Evolutionary conservation across 2,888 invertebrate genomes (phyloP).

Genomic region (Drosophila dives): DNA sequence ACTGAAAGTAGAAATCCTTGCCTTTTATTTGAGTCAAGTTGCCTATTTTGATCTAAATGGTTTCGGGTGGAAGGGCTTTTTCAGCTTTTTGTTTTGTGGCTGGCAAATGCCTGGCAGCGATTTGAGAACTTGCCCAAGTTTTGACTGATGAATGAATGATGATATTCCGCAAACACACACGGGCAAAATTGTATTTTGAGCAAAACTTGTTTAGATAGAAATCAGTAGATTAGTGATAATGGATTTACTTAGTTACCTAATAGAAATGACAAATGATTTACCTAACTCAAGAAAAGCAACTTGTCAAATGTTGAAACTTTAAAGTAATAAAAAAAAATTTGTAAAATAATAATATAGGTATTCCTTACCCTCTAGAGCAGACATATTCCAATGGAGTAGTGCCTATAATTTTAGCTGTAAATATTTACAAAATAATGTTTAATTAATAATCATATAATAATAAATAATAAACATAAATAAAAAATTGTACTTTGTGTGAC

Average conservation of each 20-base stretch:
- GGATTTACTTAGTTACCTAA: not conserved
- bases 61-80: constrained; percentile 21
- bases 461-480: too few relatives aligned
- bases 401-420: not conserved
- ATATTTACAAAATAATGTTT: not conserved
- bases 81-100: constrained; percentile 46
- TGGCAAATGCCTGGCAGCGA: constrained; percentile 60
- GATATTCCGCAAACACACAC: constrained; percentile 4
- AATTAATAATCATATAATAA: not conserved
- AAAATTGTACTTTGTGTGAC: not conserved
- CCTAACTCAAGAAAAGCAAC: not conserved
- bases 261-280: not conserved
- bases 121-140: constrained; percentile 45
- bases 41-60: constrained; percentile 57
- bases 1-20: constrained; percentile 36
- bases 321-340: too few relatives aligned
- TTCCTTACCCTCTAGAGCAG: not conserved
- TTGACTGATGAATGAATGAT: constrained; percentile 51
- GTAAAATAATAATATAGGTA: not conserved
- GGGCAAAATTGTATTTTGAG: not conserved
- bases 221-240: constrained; percentile 22
- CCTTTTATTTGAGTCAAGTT: constrained; percentile 55
- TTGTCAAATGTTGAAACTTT: not conserved
- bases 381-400: not conserved
- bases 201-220: constrained; percentile 30